Conservation (phyloP, 2,797 vertebrate species). For the Eulemur mongoz region DNA sequence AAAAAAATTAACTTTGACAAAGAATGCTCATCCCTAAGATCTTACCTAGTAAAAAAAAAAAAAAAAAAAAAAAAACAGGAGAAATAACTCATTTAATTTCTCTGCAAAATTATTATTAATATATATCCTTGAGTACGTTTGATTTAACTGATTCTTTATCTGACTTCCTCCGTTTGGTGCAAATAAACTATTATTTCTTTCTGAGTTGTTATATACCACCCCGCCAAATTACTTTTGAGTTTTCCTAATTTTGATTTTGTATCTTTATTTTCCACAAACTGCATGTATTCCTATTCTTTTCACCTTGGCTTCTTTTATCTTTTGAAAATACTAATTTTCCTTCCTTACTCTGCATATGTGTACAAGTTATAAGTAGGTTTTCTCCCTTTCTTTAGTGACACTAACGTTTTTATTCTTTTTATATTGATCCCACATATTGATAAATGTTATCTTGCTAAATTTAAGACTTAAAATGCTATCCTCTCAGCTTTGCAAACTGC, state of each 20-base stretch:
- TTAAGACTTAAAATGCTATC: not conserved
- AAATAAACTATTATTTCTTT: constrained; percentile 41
- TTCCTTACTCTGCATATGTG: not conserved
- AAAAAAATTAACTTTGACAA: not conserved
- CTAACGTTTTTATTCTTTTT: not conserved
- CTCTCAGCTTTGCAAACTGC: not conserved
- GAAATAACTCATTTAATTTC: not conserved
- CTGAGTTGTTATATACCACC: not conserved
- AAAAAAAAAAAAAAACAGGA: not conserved
- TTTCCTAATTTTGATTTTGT: not conserved
- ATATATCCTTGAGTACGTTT: not conserved
- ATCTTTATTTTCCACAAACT: not conserved
- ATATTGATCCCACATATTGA: not conserved
- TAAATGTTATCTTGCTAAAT: not conserved
- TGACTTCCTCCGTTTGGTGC: not conserved
- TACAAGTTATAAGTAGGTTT: not conserved
- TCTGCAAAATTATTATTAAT: not conserved
- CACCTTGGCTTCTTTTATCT: not conserved
- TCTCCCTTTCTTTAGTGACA: not conserved
- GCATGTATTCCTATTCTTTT: not conserved
- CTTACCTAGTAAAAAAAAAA: not conserved
- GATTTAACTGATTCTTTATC: not conserved
- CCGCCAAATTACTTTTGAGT: not conserved
- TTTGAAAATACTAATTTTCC: not conserved
- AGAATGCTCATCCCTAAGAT: not conserved